These are phyloP conservation scores for Colius striatus DNA, from an alignment of 2,113 vertebrate species.

Conservation along the genomic window DNA sequence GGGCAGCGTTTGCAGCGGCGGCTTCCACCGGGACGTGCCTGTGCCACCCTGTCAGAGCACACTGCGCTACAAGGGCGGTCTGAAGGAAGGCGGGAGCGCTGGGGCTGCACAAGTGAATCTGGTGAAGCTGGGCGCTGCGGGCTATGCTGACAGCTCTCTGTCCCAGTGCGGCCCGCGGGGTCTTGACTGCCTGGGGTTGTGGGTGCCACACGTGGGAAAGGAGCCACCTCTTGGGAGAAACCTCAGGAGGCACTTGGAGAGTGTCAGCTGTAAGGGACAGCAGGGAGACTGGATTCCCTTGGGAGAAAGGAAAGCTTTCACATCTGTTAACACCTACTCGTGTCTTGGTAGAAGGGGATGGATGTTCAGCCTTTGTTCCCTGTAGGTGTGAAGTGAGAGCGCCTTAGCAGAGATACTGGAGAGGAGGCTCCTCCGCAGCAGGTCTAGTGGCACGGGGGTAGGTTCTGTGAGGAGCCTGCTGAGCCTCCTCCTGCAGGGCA, in stretches of 20 bases:
- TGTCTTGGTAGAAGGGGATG: neutral
- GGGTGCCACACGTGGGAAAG: fast-evolving
- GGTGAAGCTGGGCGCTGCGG: neutral
- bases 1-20: no score
- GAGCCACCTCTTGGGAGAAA: fast-evolving
- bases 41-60: no score
- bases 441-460: neutral
- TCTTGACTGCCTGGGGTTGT: fast-evolving
- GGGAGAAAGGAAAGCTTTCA: neutral
- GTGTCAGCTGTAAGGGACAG: fast-evolving
- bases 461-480: neutral
- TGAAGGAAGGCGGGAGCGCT: neutral
- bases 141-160: neutral
- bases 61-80: neutral
- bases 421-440: neutral
- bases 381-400: neutral
- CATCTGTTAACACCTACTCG: neutral
- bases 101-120: neutral
- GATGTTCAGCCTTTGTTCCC: neutral
- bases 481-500: neutral
- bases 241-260: neutral
- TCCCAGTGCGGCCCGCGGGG: neutral
- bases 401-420: neutral
- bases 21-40: no score
- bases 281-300: neutral